A percentile compares a stretch with the other conserved stretches of the same genome.
Evolutionary conservation across 2,797 vertebrate species (phyloP).

Genomic region (Cheirogaleus major): DNA sequence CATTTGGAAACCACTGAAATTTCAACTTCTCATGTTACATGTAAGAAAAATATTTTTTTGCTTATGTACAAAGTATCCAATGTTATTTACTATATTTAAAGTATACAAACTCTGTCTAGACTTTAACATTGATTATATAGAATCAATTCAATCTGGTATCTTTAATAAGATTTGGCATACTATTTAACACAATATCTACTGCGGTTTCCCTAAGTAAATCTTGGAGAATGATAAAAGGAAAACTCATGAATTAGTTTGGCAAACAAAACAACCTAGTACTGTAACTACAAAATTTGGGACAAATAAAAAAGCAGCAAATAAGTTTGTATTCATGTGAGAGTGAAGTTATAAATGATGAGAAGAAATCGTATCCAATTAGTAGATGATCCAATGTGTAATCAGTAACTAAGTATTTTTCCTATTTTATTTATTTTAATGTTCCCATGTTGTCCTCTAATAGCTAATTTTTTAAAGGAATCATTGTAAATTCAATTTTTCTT

Average conservation of each 20-base stretch:
- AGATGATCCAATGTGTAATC: constrained; percentile 18
- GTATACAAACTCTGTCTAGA: background rate
- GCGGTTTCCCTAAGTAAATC: background rate
- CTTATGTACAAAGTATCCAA: background rate
- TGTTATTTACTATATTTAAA: background rate
- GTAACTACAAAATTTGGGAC: background rate
- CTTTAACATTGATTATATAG: background rate
- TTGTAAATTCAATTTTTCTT: background rate
- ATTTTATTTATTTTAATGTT: constrained; percentile 43
- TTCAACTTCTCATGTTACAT: too few relatives aligned
- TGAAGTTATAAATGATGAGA: background rate
- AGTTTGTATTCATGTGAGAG: background rate
- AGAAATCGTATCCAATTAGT: constrained; percentile 30
- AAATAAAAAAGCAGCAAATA: background rate
- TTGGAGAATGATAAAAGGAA: background rate
- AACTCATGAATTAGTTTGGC: background rate
- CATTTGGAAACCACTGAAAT: too few relatives aligned
- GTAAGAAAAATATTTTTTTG: background rate
- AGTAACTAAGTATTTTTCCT: constrained; percentile 20
- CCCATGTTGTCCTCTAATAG: background rate
- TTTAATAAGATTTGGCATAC: background rate
- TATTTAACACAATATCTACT: background rate
- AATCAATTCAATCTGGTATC: background rate
- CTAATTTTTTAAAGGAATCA: background rate
- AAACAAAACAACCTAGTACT: background rate